phyloP scores from a whole-genome alignment of 2,888 invertebrate genomes.

The Melinaea marsaeus region DNA sequence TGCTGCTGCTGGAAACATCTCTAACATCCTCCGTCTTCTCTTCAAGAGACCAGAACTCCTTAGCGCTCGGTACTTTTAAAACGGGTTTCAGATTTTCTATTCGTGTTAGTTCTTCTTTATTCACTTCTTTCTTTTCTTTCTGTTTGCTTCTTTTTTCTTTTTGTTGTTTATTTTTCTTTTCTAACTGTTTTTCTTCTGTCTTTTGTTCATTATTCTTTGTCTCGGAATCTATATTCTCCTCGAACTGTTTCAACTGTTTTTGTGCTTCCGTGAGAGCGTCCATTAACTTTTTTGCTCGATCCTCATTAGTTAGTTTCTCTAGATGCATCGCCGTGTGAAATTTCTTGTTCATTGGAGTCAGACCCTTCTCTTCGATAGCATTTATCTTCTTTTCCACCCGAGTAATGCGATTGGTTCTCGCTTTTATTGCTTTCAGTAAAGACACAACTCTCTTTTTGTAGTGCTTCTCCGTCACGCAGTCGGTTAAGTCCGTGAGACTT shows the following conservation, averaged over 20 bases:
- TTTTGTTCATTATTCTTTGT: conserved; percentile 33
- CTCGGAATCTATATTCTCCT: conserved; percentile 33
- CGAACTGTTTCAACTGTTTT: conserved; percentile 43
- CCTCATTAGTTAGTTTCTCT: conserved; percentile 50
- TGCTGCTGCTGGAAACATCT: conserved; percentile 58
- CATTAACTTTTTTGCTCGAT: conserved; percentile 46
- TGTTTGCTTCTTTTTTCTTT: conserved; percentile 29
- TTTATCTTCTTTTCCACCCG: conserved; percentile 51
- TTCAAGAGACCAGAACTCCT: conserved; percentile 58
- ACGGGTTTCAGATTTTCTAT: conserved; percentile 51
- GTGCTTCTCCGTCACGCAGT: conserved; percentile 49
- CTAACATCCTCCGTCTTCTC: conserved; percentile 30
- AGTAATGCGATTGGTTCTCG: conserved; percentile 42
- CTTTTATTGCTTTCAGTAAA: conserved; percentile 51
- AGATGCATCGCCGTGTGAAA: conserved; percentile 60
- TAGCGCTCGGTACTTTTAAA: conserved; percentile 59
- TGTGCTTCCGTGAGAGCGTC: conserved; percentile 45
- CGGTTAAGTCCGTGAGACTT: conserved; percentile 52
- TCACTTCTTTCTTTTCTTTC: conserved; percentile 33
- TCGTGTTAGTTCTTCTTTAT: conserved; percentile 29
- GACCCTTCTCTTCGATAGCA: conserved; percentile 55
- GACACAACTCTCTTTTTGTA: conserved; percentile 52
- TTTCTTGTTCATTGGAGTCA: conserved; percentile 54
- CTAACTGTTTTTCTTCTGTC: conserved; percentile 26
- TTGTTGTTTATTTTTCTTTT: conserved; percentile 35